Evolutionary conservation across 2,888 invertebrate species (phyloP).

Genomic region (Aphidius colemani): DNA sequence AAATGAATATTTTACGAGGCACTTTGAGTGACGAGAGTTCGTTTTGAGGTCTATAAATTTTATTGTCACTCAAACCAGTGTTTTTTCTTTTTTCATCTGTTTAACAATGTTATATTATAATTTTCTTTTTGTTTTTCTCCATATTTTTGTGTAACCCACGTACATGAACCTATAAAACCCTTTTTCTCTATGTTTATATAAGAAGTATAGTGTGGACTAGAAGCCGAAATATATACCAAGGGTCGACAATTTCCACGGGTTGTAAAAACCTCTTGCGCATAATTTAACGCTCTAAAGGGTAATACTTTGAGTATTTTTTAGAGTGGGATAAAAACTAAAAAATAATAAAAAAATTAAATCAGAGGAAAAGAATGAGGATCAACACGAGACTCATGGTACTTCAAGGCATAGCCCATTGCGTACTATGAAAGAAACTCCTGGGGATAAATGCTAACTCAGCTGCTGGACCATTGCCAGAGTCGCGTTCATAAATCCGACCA

Average conservation of each 20-base stretch:
- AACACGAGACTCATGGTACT: conserved; percentile 8
- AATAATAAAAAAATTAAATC: background rate
- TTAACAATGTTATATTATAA: background rate
- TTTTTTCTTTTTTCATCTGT: background rate
- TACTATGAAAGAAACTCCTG: conserved; percentile 38
- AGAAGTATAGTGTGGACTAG: too few species aligned
- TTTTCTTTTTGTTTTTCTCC: too few species aligned
- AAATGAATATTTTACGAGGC: background rate
- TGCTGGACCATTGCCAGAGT: conserved; percentile 48
- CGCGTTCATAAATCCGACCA: conserved; percentile 51
- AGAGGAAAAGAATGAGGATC: conserved; percentile 4
- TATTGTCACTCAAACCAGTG: too few species aligned
- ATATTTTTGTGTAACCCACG: too few species aligned
- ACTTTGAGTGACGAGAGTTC: background rate
- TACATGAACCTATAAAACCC: conserved; percentile 3
- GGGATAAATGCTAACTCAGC: conserved; percentile 49
- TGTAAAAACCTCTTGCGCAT: conserved; percentile 54
- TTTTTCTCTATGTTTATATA: background rate
- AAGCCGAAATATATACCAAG: background rate
- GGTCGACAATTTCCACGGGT: conserved; percentile 44
- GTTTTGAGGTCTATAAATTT: background rate
- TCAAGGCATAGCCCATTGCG: conserved; percentile 38
- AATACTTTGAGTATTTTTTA: conserved; percentile 36
- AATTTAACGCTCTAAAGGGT: conserved; percentile 56
- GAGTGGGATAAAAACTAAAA: background rate